A percentile compares a stretch with the other conserved stretches of the same genome.
Evolutionary conservation across 2,888 invertebrate genomes (phyloP).

Genomic region (Lepidocyrtinus sp.): DNA sequence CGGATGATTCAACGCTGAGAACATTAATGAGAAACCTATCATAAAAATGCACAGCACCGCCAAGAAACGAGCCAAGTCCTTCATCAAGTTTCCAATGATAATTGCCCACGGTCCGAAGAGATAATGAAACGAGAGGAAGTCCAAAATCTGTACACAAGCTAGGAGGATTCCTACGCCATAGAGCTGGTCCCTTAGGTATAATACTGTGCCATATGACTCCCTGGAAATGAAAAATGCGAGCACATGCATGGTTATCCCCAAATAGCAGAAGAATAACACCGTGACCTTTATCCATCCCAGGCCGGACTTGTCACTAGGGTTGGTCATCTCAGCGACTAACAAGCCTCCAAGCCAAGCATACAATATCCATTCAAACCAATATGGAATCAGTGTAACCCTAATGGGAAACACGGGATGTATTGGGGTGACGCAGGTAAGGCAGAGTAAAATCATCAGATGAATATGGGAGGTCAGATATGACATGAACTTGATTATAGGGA

Average conservation of each 20-base stretch:
- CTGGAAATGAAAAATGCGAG: slow-evolving; percentile 75
- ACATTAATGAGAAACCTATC: slow-evolving; percentile 98
- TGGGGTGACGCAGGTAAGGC: slow-evolving; percentile 91
- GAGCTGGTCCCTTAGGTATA: slow-evolving; percentile 97
- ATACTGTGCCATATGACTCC: slow-evolving; percentile 86
- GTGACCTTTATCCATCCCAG: slow-evolving; percentile 94
- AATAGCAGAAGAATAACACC: slow-evolving; percentile 88
- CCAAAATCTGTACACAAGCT: slow-evolving; percentile 97
- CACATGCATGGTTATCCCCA: slow-evolving; percentile 91
- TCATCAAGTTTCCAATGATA: slow-evolving; percentile 96
- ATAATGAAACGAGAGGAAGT: slow-evolving; percentile 98
- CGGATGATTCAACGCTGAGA: slow-evolving; percentile 96
- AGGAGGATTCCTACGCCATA: slow-evolving; percentile 95
- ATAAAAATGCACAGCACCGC: slow-evolving; percentile 98
- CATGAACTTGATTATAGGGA: slow-evolving; percentile 99
- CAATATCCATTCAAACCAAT: slow-evolving; percentile 97
- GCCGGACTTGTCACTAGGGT: slow-evolving; percentile 97
- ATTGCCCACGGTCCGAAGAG: slow-evolving; percentile 99
- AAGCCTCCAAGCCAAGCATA: slow-evolving; percentile 96
- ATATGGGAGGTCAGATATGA: slow-evolving; percentile 99
- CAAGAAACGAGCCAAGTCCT: slow-evolving; percentile 95
- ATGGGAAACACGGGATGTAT: slow-evolving; percentile 82
- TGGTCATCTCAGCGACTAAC: slow-evolving; percentile 86
- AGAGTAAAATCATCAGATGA: slow-evolving; percentile 94
- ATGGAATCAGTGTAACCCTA: slow-evolving; percentile 82